phyloP scores from a whole-genome alignment of 2,797 vertebrate genomes.

The Phalloptychus januarius region DNA sequence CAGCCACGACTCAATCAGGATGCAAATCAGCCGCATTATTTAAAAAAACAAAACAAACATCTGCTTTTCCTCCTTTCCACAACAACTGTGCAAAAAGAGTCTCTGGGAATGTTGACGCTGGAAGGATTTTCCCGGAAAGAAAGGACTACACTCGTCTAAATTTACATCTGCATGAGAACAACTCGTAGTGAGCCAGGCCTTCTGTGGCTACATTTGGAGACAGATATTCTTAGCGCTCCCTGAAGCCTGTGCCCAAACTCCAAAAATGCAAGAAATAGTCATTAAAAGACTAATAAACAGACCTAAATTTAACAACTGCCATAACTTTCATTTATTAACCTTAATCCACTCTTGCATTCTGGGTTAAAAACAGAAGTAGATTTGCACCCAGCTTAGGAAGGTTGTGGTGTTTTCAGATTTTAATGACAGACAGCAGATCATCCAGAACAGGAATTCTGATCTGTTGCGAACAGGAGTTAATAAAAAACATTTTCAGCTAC shows the following conservation, averaged over 20 bases:
- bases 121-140: slow-evolving; percentile 1
- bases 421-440: slow-evolving; percentile 1
- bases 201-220: neutral
- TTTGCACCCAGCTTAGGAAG: no score
- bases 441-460: slow-evolving; percentile 18
- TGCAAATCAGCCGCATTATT: slow-evolving; percentile 1
- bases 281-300: neutral
- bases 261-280: neutral
- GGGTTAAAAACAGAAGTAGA: neutral
- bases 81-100: neutral
- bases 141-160: neutral
- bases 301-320: neutral
- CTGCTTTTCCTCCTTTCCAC: neutral
- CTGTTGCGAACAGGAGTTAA: slow-evolving; percentile 2
- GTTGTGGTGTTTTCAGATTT: neutral
- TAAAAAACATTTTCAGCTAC: neutral
- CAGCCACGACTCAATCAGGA: neutral
- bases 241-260: neutral
- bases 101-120: neutral
- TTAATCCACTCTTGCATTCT: neutral
- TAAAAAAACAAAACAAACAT: neutral
- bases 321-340: neutral
- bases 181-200: neutral
- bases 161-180: neutral
- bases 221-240: neutral